Evolutionary conservation across 2,797 vertebrate genomes (phyloP).

Genomic region (Emydoidea blandingii): DNA sequence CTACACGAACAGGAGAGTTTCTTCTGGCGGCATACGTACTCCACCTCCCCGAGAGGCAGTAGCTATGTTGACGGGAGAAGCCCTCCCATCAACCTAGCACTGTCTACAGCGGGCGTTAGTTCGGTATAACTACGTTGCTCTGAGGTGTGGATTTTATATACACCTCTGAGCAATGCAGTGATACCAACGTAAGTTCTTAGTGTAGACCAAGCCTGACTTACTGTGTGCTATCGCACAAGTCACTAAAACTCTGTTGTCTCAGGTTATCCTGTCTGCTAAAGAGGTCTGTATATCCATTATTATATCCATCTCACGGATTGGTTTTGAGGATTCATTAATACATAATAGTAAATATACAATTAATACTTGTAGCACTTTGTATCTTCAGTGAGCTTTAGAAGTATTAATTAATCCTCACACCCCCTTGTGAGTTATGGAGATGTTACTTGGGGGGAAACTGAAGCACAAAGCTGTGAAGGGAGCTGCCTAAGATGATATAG

Average conservation of each 20-base stretch:
- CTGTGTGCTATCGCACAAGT: neutral
- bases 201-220: neutral
- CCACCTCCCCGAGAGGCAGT: neutral
- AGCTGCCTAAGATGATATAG: neutral
- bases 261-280: neutral
- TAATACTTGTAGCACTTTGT: neutral
- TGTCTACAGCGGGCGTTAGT: neutral
- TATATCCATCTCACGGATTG: neutral
- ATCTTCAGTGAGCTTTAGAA: neutral
- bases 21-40: neutral
- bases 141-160: too few relatives aligned
- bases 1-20: neutral
- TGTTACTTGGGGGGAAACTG: slow-evolving; percentile 32
- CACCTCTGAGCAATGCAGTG: neutral
- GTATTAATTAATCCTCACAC: neutral
- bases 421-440: neutral
- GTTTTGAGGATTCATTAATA: neutral
- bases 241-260: neutral
- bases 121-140: neutral
- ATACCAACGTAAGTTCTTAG: neutral
- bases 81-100: neutral
- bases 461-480: neutral
- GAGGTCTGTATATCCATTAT: neutral
- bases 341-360: neutral
- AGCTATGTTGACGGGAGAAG: neutral